phyloP scores from a whole-genome alignment of 2,888 invertebrate genomes.

The Dilophus febrilis region DNA sequence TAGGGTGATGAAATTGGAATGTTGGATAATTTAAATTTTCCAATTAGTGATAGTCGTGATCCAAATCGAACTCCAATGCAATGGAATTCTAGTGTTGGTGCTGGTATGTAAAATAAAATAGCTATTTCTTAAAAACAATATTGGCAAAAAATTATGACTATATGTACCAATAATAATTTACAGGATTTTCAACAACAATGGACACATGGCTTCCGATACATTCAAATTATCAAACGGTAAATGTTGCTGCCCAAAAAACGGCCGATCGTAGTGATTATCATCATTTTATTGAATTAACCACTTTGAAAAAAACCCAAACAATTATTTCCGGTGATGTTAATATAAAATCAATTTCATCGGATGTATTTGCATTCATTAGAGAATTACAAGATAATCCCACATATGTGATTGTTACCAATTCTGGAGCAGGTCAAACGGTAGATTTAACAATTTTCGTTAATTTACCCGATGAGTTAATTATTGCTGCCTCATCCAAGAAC shows the following conservation, averaged over 20 bases:
- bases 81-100: slow-evolving; percentile 33
- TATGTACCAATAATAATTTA: too few relatives aligned
- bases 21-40: slow-evolving; percentile 29
- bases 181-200: slow-evolving; percentile 38
- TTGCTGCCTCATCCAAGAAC: slow-evolving; percentile 15
- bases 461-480: slow-evolving; percentile 28
- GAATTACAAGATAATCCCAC: slow-evolving; percentile 7
- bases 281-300: slow-evolving; percentile 37
- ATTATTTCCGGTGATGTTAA: slow-evolving; percentile 23
- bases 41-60: slow-evolving; percentile 31
- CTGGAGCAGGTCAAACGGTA: slow-evolving; percentile 22
- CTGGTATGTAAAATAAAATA: slow-evolving; percentile 13
- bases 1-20: slow-evolving; percentile 55
- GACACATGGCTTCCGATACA: slow-evolving; percentile 52
- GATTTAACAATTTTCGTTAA: slow-evolving; percentile 31
- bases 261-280: slow-evolving; percentile 36
- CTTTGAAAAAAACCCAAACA: slow-evolving; percentile 32
- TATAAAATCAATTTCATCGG: slow-evolving; percentile 17
- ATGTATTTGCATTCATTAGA: slow-evolving; percentile 12
- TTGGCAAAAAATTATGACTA: neutral
- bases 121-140: neutral
- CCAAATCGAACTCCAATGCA: slow-evolving; percentile 43
- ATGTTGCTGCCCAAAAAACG: slow-evolving; percentile 36
- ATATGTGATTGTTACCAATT: slow-evolving; percentile 32
- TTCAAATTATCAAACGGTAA: slow-evolving; percentile 38